phyloP scores from a whole-genome alignment of 2,888 invertebrate genomes.

The Eurytoma adleriae region DNA sequence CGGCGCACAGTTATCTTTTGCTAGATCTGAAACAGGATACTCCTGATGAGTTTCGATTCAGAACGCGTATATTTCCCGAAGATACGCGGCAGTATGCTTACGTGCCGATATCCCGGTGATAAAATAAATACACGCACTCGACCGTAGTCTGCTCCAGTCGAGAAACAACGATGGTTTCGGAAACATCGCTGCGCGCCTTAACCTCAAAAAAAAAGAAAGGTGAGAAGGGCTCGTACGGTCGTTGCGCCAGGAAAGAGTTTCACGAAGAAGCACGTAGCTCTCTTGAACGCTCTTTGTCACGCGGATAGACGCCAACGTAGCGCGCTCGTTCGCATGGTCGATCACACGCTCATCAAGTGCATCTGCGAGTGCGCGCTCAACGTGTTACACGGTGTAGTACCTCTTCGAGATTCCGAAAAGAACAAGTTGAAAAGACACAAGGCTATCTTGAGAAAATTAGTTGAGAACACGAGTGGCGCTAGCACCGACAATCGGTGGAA shows the following conservation, averaged over 20 bases:
- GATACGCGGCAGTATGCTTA: too few species aligned
- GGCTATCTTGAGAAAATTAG: not conserved
- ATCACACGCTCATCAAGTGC: not conserved
- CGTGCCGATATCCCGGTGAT: too few species aligned
- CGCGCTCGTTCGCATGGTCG: not conserved
- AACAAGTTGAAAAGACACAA: not conserved
- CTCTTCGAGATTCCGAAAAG: not conserved
- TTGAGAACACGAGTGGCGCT: not conserved
- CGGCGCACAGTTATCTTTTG: not conserved
- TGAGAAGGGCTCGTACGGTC: not conserved
- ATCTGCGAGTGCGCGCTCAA: conserved; percentile 9
- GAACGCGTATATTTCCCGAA: not conserved
- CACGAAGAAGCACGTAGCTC: not conserved
- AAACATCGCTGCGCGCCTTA: too few species aligned
- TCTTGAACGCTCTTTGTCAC: not conserved
- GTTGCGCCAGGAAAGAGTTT: not conserved
- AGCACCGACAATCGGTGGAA: too few species aligned
- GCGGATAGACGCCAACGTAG: not conserved
- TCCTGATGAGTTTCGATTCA: not conserved
- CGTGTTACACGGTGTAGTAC: not conserved
- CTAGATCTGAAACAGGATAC: not conserved
- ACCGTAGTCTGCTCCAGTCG: too few species aligned
- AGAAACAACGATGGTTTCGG: too few species aligned
- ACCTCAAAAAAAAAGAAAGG: too few species aligned
- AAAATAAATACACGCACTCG: too few species aligned